These are phyloP conservation scores for Bubalus kerabau DNA, from an alignment of 2,113 vertebrate species.

Conservation along the genomic window DNA sequence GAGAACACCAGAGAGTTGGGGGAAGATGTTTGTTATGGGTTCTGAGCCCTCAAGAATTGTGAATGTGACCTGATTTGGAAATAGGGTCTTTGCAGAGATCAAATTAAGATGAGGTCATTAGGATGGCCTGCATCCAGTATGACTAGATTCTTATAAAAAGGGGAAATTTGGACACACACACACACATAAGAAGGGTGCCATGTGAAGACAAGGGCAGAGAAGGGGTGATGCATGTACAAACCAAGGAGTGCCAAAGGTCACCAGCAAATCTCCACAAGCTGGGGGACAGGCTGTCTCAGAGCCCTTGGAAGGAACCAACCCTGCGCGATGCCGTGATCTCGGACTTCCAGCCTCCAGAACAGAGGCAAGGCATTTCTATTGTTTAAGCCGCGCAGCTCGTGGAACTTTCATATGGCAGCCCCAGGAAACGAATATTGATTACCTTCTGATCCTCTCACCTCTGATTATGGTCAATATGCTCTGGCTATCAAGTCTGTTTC, in stretches of 20 bases:
- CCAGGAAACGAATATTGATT: background rate
- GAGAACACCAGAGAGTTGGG: background rate
- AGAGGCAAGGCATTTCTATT: background rate
- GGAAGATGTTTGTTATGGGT: background rate
- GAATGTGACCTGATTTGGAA: background rate
- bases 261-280: background rate
- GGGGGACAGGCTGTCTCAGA: background rate
- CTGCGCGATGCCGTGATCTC: too few relatives aligned
- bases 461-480: background rate
- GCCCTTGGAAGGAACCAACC: background rate
- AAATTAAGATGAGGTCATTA: background rate
- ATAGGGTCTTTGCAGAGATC: background rate
- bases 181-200: background rate
- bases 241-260: background rate
- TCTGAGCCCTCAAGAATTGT: background rate
- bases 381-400: background rate
- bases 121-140: background rate
- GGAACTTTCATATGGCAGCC: background rate
- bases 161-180: background rate
- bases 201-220: background rate
- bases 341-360: background rate
- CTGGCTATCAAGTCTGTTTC: background rate
- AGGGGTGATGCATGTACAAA: background rate
- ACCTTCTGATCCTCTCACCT: background rate
- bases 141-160: background rate